Evolutionary conservation across 2,888 invertebrate genomes (phyloP).

Genomic region (Cyrtodaria siliqua): DNA sequence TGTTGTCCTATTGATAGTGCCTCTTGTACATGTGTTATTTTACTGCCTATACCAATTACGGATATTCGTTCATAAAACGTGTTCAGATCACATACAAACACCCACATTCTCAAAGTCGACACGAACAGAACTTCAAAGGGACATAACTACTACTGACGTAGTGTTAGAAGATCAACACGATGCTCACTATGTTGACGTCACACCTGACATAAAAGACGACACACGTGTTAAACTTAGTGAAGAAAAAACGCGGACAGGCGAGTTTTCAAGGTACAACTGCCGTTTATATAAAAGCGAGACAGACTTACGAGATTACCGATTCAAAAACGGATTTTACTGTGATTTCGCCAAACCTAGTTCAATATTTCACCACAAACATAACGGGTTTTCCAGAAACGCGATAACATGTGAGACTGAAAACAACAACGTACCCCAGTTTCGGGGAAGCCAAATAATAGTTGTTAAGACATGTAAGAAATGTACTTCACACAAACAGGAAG

Average conservation of each 20-base stretch:
- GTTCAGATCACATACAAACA: conserved; percentile 8
- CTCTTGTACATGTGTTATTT: conserved; percentile 33
- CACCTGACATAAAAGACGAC: conserved; percentile 47
- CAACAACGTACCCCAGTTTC: no score
- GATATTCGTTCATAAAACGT: conserved; percentile 26
- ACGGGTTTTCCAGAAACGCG: background rate
- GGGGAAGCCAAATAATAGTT: conserved; percentile 43
- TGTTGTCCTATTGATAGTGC: conserved; percentile 19
- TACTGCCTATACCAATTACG: conserved; percentile 30
- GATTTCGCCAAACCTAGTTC: conserved; percentile 40
- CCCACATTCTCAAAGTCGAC: background rate
- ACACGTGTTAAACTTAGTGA: conserved; percentile 20
- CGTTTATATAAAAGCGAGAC: conserved; percentile 40
- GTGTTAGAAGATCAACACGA: conserved; percentile 28
- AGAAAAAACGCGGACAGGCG: background rate
- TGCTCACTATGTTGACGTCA: conserved; percentile 33
- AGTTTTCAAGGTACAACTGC: background rate
- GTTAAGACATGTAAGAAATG: conserved; percentile 38
- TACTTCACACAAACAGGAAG: conserved; percentile 7
- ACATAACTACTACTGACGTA: conserved; percentile 51
- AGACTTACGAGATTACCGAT: conserved; percentile 35
- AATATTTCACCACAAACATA: conserved; percentile 30
- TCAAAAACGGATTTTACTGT: conserved; percentile 44
- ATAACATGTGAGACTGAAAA: background rate
- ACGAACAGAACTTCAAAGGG: conserved; percentile 23